Evolutionary conservation across 2,888 invertebrate species (phyloP), one percentile per base, ranked within the genome.

Genomic region (Argynnis bischoffii): DNA sequence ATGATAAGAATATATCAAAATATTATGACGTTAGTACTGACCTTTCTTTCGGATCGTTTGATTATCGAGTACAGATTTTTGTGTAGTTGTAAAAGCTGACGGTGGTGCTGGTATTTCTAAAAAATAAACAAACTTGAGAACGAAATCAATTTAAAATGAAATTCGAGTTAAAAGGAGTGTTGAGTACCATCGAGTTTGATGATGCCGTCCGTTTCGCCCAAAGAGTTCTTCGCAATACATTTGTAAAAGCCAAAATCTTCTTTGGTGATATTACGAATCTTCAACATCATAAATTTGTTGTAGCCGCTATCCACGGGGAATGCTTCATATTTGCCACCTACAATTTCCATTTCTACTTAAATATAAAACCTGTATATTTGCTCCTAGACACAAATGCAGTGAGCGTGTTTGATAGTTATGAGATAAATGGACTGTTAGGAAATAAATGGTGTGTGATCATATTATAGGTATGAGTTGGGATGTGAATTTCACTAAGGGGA

Each of bases 301-400:
- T 98, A 98, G 78, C 96, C 97, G 86, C 94, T 97, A 93, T 97
- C 97, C 89, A 95, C 95, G 61, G 96, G 96, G 79, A 96, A 95
- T 73, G 97, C 96, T 89, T 98, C 97, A 89, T 97, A 98, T 90
- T 98, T 98, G 82, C 97, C 97, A 90, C 97, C 98, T 95, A 95
- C 93, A 86, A 94, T 93, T 85, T 94, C 94, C 86, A 94, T 93
- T 91, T 94, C 94, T 95, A 87, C 89, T 92, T 90, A 88, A 92
- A 90, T 91, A 89, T 88, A 84, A 90, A 86, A 89, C 80, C 88
- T 87, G 89, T 83, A 56, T 64, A 60, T 21, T 51, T 67, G 21
- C 51, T 64, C 55, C 35, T 66, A 67, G 63, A 71, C 41, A 69
- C 56, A 53, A 51, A 67, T 47, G 56, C 47, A 61, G 61, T 68